Evolutionary conservation across 2,888 invertebrate species (phyloP).

Genomic region (Drosophila kanekoi): DNA sequence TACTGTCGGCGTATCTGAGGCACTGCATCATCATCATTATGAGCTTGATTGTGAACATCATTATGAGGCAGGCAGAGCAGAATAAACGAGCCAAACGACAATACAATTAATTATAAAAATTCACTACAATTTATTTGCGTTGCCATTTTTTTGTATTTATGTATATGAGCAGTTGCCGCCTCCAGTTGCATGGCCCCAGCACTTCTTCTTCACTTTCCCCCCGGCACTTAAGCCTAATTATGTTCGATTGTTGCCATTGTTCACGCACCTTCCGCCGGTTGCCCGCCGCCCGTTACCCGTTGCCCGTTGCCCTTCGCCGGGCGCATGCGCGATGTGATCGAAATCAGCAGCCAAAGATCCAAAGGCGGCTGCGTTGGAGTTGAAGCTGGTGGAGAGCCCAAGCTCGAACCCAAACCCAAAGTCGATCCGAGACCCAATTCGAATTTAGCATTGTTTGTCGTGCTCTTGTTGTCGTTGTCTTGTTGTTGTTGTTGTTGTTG

Average conservation of each 20-base stretch:
- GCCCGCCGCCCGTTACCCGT: constrained; percentile 2
- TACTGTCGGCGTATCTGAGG: constrained; percentile 50
- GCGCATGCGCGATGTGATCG: constrained; percentile 48
- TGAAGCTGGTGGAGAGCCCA: constrained; percentile 10
- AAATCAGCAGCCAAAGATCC: constrained; percentile 61
- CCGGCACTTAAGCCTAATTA: constrained; percentile 78
- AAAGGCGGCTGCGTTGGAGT: constrained; percentile 54
- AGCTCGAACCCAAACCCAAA: constrained; percentile 9
- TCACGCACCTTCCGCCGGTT: constrained; percentile 71
- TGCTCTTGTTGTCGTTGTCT: constrained; percentile 15
- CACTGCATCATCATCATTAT: constrained; percentile 53
- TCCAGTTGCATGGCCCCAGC: constrained; percentile 19
- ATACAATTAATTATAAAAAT: constrained; percentile 81
- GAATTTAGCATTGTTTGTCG: constrained; percentile 76
- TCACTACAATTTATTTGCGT: constrained; percentile 79
- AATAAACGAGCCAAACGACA: constrained; percentile 69
- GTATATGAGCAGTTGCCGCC: constrained; percentile 56
- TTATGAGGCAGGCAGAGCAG: constrained; percentile 23
- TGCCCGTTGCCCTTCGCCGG: neutral
- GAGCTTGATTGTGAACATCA: constrained; percentile 25
- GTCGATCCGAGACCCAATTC: constrained; percentile 29
- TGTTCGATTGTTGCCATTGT: constrained; percentile 81
- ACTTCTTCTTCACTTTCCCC: neutral
- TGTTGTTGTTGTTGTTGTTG: constrained; percentile 21
- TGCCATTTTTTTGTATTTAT: constrained; percentile 57